phyloP scores from a whole-genome alignment of 2,113 vertebrate species.

The Dipodomys stephensi region DNA sequence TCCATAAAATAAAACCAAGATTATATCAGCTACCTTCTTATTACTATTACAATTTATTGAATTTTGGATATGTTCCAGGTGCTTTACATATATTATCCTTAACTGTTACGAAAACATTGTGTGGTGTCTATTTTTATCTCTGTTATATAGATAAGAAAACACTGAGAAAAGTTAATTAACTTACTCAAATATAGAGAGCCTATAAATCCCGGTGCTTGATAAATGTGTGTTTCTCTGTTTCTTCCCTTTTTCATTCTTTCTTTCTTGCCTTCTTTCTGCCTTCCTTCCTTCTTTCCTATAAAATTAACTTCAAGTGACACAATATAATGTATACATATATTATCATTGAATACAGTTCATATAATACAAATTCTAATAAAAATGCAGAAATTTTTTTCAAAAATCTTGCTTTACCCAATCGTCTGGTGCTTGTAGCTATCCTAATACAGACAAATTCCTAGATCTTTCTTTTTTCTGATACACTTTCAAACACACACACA shows the following conservation, averaged over 20 bases:
- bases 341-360: not conserved
- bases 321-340: not conserved
- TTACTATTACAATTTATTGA: conserved; percentile 50
- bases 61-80: conserved; percentile 45
- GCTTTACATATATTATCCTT: conserved; percentile 58
- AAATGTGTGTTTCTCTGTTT: not conserved
- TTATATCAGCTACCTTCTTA: conserved; percentile 47
- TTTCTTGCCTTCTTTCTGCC: not conserved
- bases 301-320: conserved; percentile 5
- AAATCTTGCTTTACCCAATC: not conserved
- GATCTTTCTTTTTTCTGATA: not conserved
- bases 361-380: not conserved
- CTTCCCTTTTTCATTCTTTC: not conserved
- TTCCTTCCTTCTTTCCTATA: not conserved
- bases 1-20: conserved; percentile 56
- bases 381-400: not conserved
- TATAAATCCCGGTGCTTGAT: not conserved
- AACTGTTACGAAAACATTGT: conserved; percentile 46
- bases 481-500: not conserved
- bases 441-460: not conserved
- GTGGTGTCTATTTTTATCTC: conserved; percentile 43
- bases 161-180: conserved; percentile 63
- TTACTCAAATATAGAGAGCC: conserved; percentile 55
- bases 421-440: not conserved
- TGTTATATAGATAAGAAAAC: conserved; percentile 51